These are phyloP conservation scores for Drosophila virilis DNA, from an alignment of 1,140 invertebrate species.

Conservation along the genomic window DNA sequence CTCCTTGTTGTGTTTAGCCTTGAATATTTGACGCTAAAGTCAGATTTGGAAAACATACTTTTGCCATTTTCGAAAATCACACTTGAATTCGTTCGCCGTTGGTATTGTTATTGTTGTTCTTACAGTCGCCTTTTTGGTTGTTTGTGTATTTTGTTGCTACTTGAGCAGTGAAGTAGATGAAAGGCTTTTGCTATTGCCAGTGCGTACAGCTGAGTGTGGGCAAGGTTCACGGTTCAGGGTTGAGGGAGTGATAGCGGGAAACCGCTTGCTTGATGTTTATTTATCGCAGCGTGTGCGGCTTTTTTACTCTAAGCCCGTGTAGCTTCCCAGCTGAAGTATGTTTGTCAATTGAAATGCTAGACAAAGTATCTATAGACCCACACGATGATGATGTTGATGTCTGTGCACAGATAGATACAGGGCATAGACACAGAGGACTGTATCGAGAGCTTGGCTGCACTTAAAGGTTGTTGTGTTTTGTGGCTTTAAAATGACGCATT, in stretches of 20 bases:
- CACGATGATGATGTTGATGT: slow-evolving; percentile 52
- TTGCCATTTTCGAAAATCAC: slow-evolving; percentile 83
- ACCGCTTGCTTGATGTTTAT: slow-evolving; percentile 60
- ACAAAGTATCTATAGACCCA: slow-evolving; percentile 76
- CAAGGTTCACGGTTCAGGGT: slow-evolving; percentile 18
- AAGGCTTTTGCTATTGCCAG: slow-evolving; percentile 62
- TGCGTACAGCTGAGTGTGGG: slow-evolving; percentile 28
- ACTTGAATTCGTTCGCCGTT: slow-evolving; percentile 46
- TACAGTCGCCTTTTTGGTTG: slow-evolving; percentile 34
- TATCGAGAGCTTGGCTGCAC: slow-evolving; percentile 13
- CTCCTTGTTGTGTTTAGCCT: slow-evolving; percentile 50
- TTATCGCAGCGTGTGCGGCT: slow-evolving; percentile 70
- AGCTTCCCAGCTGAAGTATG: slow-evolving; percentile 66
- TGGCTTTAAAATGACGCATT: slow-evolving; percentile 38
- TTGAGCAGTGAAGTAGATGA: slow-evolving; percentile 76
- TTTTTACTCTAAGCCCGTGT: slow-evolving; percentile 55
- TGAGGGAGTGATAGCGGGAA: background rate
- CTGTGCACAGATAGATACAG: slow-evolving; percentile 35
- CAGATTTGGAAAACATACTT: slow-evolving; percentile 81
- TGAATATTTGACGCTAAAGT: slow-evolving; percentile 73
- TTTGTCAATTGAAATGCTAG: slow-evolving; percentile 83
- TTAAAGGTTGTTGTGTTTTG: slow-evolving; percentile 23
- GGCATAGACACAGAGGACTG: slow-evolving; percentile 8
- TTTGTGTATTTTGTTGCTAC: slow-evolving; percentile 74
- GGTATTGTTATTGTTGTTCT: slow-evolving; percentile 22